phyloP scores from a whole-genome alignment of 2,888 invertebrate species.

The Acronicta leporina region DNA sequence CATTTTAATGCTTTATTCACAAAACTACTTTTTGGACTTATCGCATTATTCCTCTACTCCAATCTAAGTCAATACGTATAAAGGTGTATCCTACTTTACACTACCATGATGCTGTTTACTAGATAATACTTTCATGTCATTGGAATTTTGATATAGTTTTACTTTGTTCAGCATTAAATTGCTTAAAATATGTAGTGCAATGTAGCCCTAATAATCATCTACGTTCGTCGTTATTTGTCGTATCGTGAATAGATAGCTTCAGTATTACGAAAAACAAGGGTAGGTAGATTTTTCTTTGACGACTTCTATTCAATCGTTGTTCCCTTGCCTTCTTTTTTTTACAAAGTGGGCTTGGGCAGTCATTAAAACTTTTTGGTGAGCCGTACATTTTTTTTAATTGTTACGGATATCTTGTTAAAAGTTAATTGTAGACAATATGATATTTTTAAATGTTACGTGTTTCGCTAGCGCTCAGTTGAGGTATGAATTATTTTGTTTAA shows the following conservation, averaged over 20 bases:
- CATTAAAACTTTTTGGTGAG: constrained; percentile 85
- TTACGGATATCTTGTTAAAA: constrained; percentile 78
- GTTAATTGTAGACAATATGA: constrained; percentile 61
- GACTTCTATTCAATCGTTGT: constrained; percentile 71
- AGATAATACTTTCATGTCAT: too few relatives aligned
- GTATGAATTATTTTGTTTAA: too few relatives aligned
- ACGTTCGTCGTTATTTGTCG: background rate
- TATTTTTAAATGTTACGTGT: constrained; percentile 5
- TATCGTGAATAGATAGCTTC: constrained; percentile 3
- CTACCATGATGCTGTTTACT: too few relatives aligned
- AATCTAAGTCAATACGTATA: too few relatives aligned
- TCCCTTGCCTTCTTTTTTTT: constrained; percentile 59
- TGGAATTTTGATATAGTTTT: too few relatives aligned
- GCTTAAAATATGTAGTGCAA: background rate
- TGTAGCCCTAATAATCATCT: background rate
- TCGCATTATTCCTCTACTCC: too few relatives aligned
- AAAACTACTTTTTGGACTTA: too few relatives aligned
- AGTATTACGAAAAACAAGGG: constrained; percentile 20
- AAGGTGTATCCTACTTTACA: too few relatives aligned
- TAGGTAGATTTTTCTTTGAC: constrained; percentile 60
- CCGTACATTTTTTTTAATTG: constrained; percentile 71
- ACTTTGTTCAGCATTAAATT: too few relatives aligned
- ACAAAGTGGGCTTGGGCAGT: constrained; percentile 71
- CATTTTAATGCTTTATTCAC: too few relatives aligned
- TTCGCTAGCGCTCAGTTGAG: too few relatives aligned